phyloP scores from a whole-genome alignment of 2,888 invertebrate genomes.

The Caenorhabditis panamensis region DNA sequence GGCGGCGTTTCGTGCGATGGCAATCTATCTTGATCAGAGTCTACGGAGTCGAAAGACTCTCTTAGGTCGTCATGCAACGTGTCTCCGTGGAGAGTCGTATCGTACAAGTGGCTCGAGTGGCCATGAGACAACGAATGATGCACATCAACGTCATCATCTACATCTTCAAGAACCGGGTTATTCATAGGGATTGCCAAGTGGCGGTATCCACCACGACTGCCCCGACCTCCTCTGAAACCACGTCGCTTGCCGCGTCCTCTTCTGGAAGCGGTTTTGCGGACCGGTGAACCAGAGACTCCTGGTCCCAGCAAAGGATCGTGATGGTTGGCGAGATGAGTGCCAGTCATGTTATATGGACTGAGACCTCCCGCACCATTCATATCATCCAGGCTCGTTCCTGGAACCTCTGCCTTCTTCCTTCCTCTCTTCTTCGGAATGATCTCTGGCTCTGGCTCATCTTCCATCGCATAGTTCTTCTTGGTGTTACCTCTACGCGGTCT shows the following conservation, averaged over 20 bases:
- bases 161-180: background rate
- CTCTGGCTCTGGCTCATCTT: constrained; percentile 2
- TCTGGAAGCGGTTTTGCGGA: background rate
- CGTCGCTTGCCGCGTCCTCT: constrained; percentile 2
- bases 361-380: background rate
- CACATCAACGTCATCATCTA: background rate
- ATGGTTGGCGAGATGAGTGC: constrained; percentile 1
- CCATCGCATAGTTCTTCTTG: constrained; percentile 23
- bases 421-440: background rate
- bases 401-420: background rate
- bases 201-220: constrained; percentile 10
- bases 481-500: constrained; percentile 11
- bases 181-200: background rate
- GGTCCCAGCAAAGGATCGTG: background rate
- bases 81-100: background rate
- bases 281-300: background rate
- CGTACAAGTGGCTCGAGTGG: background rate
- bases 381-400: background rate
- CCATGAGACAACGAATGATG: background rate
- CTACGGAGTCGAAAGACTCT: background rate
- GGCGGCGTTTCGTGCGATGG: constrained; percentile 1
- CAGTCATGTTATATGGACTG: constrained; percentile 2
- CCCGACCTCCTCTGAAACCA: constrained; percentile 11
- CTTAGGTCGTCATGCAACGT: background rate
- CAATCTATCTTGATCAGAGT: background rate